Evolutionary conservation across 2,797 vertebrate genomes (phyloP).

Genomic region (Peromyscus attwateri): DNA sequence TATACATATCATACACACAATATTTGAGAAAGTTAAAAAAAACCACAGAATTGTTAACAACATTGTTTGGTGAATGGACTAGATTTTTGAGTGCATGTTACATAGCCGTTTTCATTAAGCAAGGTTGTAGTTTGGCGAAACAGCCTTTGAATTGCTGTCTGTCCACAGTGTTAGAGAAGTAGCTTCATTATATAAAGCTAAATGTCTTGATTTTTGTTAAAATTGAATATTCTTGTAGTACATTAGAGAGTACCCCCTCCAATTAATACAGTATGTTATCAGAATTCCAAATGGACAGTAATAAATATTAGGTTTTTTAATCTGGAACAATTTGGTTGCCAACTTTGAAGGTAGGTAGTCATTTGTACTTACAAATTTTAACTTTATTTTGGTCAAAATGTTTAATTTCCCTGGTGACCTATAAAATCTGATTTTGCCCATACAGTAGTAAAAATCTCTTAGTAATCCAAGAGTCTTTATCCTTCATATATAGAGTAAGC

Average conservation of each 20-base stretch:
- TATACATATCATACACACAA: background rate
- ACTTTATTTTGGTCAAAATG: background rate
- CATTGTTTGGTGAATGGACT: background rate
- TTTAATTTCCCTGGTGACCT: background rate
- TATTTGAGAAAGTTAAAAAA: background rate
- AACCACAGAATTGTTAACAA: background rate
- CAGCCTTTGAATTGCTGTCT: background rate
- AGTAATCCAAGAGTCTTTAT: background rate
- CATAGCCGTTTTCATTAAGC: slow-evolving; percentile 17
- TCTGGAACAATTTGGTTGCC: background rate
- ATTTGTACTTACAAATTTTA: background rate
- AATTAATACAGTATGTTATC: background rate
- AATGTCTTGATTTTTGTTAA: slow-evolving; percentile 31
- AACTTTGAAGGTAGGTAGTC: background rate
- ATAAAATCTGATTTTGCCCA: background rate
- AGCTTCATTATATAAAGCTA: background rate
- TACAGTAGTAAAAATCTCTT: background rate
- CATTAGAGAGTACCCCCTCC: background rate
- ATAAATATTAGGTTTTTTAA: background rate
- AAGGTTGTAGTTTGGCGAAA: background rate
- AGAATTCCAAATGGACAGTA: background rate
- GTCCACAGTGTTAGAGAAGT: background rate
- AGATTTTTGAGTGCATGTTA: background rate
- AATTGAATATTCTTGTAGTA: background rate
- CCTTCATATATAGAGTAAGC: background rate